A percentile compares a stretch with the other conserved stretches of the same genome.
phyloP scores from a whole-genome alignment of 1,140 invertebrate species.

The Drosophila arizonae region DNA sequence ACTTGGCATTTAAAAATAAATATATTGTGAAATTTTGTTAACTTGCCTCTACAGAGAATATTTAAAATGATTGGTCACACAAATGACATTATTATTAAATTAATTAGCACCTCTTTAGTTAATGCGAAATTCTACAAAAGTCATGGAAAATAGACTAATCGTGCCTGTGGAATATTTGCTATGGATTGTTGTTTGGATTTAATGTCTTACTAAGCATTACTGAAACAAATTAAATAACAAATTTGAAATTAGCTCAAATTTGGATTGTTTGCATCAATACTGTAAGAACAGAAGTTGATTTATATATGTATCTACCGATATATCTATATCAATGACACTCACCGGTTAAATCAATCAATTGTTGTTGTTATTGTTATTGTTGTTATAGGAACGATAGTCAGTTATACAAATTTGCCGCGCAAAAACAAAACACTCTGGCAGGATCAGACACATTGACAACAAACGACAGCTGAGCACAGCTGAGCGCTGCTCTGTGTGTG shows the following conservation, averaged over 20 bases:
- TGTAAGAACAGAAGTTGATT: conserved; percentile 26
- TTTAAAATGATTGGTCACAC: conserved; percentile 34
- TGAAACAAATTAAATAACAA: conserved; percentile 25
- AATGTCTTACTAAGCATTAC: conserved; percentile 28
- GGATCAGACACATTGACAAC: conserved; percentile 69
- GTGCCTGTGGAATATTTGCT: conserved; percentile 33
- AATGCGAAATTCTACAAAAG: conserved; percentile 25
- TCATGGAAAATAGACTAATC: conserved; percentile 19
- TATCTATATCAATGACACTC: conserved; percentile 3
- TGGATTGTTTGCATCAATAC: conserved; percentile 27
- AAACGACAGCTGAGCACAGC: conserved; percentile 70
- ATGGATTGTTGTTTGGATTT: conserved; percentile 13
- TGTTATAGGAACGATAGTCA: conserved; percentile 21
- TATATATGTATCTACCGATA: neutral
- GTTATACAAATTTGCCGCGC: conserved; percentile 32
- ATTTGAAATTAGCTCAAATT: conserved; percentile 8
- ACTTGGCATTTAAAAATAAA: neutral
- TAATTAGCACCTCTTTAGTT: conserved; percentile 38
- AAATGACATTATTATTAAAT: conserved; percentile 39
- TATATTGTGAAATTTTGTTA: conserved; percentile 2
- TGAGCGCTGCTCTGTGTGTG: conserved; percentile 46
- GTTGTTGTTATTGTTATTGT: conserved; percentile 14
- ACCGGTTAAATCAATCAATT: conserved; percentile 43
- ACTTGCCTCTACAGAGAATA: conserved; percentile 10
- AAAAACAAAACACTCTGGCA: conserved; percentile 42